Evolutionary conservation across 2,113 vertebrate genomes (phyloP).

Genomic region (Percopsis transmontana): DNA sequence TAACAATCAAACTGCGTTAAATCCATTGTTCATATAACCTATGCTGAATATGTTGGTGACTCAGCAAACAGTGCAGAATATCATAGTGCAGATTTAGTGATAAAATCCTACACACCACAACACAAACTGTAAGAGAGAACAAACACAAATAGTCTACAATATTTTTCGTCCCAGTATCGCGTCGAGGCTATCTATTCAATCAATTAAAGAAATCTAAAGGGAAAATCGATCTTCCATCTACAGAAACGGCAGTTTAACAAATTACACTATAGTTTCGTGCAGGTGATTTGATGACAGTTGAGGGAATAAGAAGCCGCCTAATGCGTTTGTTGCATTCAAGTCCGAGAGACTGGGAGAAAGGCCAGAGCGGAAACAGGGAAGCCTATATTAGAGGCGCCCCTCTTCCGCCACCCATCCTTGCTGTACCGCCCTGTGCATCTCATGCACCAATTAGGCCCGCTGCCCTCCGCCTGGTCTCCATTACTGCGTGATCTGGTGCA

Average conservation of each 20-base stretch:
- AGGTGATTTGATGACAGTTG: conserved; percentile 91
- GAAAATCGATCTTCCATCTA: conserved; percentile 96
- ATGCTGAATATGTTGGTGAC: conserved; percentile 12
- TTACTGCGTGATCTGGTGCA: conserved; percentile 96
- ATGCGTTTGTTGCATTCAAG: conserved; percentile 89
- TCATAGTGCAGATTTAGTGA: conserved; percentile 32
- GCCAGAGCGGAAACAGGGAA: conserved; percentile 35
- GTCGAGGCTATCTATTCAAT: conserved; percentile 77
- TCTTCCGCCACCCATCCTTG: conserved; percentile 72
- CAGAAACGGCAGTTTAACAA: conserved; percentile 92
- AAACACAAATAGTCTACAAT: background rate
- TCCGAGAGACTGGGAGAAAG: conserved; percentile 55
- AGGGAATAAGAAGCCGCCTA: conserved; percentile 86
- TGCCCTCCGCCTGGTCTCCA: conserved; percentile 95
- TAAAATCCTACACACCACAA: conserved; percentile 35
- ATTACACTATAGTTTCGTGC: conserved; percentile 92
- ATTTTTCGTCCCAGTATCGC: background rate
- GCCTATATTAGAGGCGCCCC: conserved; percentile 61
- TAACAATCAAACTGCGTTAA: conserved; percentile 68
- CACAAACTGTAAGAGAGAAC: conserved; percentile 1
- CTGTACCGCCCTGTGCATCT: conserved; percentile 82
- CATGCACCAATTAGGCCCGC: conserved; percentile 91
- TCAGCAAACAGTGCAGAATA: conserved; percentile 22
- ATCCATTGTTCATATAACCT: conserved; percentile 62
- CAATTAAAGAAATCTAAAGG: conserved; percentile 94